Conservation (phyloP, 2,113 vertebrate species). For the Periophthalmus modestus region DNA sequence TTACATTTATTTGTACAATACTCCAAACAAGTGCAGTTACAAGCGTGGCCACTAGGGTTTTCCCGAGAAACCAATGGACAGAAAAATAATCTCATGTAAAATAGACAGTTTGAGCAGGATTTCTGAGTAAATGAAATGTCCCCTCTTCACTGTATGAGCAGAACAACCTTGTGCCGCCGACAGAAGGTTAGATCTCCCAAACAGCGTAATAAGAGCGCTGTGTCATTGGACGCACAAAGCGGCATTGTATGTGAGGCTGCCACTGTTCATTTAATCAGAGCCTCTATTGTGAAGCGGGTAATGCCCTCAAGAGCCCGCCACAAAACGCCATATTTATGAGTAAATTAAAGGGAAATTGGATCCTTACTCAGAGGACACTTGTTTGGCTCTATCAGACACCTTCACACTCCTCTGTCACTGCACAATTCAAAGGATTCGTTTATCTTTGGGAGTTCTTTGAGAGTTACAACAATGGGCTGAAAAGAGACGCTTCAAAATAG, state of each 20-base stretch:
- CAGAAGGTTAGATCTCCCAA: slow-evolving; percentile 55
- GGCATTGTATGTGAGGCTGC: slow-evolving; percentile 42
- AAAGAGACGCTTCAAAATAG: background rate
- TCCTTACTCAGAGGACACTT: slow-evolving; percentile 22
- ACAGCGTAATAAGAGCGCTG: slow-evolving; percentile 29
- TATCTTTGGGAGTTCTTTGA: background rate
- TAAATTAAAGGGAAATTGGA: slow-evolving; percentile 51
- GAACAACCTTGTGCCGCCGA: slow-evolving; percentile 31
- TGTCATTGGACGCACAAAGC: slow-evolving; percentile 46
- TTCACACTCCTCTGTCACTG: background rate
- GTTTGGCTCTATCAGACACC: slow-evolving; percentile 21
- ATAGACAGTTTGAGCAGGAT: background rate
- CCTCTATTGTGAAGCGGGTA: slow-evolving; percentile 49
- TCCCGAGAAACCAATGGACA: background rate
- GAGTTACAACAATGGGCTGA: slow-evolving; percentile 4
- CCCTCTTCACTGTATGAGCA: slow-evolving; percentile 13
- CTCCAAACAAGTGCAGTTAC: background rate
- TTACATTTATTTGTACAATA: background rate
- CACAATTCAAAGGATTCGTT: background rate
- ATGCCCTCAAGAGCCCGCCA: slow-evolving; percentile 41
- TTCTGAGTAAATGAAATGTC: slow-evolving; percentile 23
- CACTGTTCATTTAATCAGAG: slow-evolving; percentile 58
- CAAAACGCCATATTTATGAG: slow-evolving; percentile 47
- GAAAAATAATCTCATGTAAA: background rate
- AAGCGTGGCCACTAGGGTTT: background rate